Conservation (phyloP, 2,797 vertebrate genomes). For the Astyanax mexicanus region DNA sequence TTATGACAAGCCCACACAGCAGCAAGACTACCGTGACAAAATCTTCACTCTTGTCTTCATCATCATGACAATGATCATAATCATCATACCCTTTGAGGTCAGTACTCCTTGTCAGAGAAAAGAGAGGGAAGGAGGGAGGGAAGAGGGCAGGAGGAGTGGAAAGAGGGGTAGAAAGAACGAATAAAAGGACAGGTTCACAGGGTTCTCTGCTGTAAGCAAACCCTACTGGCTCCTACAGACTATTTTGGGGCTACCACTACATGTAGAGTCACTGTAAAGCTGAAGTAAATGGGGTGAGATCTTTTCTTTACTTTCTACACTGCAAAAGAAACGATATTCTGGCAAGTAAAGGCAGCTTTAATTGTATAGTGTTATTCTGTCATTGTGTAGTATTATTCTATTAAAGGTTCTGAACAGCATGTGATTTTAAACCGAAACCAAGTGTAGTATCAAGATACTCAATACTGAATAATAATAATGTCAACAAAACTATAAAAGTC, state of each 20-base stretch:
- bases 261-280: slow-evolving; percentile 3
- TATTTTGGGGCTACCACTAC: neutral
- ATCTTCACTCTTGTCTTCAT: slow-evolving; percentile 61
- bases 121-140: slow-evolving; percentile 58
- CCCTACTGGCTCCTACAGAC: neutral
- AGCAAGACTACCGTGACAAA: slow-evolving; percentile 73
- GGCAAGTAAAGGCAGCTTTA: neutral
- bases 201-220: slow-evolving; percentile 33
- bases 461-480: no score
- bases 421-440: no score
- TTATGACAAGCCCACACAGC: slow-evolving; percentile 70
- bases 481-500: no score
- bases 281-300: slow-evolving; percentile 22
- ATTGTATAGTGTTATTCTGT: no score
- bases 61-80: slow-evolving; percentile 63
- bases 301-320: neutral
- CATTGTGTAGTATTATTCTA: no score
- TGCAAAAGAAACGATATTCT: neutral
- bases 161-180: slow-evolving; percentile 59
- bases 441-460: no score
- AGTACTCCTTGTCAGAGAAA: slow-evolving; percentile 74
- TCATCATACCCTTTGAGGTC: slow-evolving; percentile 74
- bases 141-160: slow-evolving; percentile 49
- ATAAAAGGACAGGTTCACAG: slow-evolving; percentile 48
- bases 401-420: no score